Evolutionary conservation across 53 echinoderm and acorn worm species (phyloP).

Genomic region (Arbacia lixula): DNA sequence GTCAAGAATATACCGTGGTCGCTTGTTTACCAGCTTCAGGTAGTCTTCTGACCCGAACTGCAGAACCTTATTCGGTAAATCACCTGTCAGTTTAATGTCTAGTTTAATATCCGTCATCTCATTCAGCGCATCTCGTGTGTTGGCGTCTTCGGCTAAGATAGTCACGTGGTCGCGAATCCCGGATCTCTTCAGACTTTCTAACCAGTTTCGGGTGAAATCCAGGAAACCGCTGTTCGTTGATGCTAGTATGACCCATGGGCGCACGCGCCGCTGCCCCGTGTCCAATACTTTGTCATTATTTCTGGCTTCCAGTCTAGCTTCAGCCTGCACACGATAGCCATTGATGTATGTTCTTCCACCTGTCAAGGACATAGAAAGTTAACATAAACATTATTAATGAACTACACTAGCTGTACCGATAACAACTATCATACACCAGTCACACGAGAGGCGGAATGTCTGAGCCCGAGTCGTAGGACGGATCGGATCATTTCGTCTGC

Average conservation of each 20-base stretch:
- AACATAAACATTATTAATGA: too few species aligned
- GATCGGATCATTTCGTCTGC: too few species aligned
- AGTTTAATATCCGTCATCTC: constrained; percentile 45
- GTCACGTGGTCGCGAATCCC: constrained; percentile 56
- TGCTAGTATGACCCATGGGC: constrained; percentile 65
- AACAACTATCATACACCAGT: too few species aligned
- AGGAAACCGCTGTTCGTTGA: constrained; percentile 73
- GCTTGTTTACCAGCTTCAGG: constrained; percentile 73
- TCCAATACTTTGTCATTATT: too few species aligned
- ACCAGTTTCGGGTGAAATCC: constrained; percentile 77
- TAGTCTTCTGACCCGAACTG: constrained; percentile 61
- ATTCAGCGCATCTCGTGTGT: constrained; percentile 17
- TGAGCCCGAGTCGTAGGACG: too few species aligned
- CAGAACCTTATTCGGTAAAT: constrained; percentile 3
- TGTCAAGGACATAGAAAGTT: too few species aligned
- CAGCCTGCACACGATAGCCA: too few species aligned
- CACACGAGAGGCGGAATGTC: too few species aligned
- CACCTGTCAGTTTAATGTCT: constrained; percentile 23
- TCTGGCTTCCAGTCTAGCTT: too few species aligned
- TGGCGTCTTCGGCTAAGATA: constrained; percentile 71
- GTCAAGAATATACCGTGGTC: constrained; percentile 61
- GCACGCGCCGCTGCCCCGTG: too few species aligned
- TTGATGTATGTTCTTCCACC: too few species aligned
- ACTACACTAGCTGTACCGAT: too few species aligned
- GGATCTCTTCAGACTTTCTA: constrained; percentile 64